Percentiles rank a stretch among this genome's conserved stretches.
phyloP scores from a whole-genome alignment of 1,140 invertebrate species.

The Cotesia vestalis region DNA sequence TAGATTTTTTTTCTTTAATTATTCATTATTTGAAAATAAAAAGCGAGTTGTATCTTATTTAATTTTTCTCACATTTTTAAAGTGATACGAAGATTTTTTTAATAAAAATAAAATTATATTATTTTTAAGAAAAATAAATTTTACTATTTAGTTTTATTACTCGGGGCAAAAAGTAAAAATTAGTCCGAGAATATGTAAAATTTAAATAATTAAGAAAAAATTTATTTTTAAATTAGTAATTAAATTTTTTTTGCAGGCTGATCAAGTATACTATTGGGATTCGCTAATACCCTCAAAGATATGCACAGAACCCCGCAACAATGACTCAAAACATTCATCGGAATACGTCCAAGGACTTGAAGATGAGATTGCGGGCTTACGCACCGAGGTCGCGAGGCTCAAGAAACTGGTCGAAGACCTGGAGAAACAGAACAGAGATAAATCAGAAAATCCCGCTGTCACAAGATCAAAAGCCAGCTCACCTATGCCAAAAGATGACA shows the following conservation, averaged over 20 bases:
- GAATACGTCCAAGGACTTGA: constrained; percentile 46
- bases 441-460: constrained; percentile 22
- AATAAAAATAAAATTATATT: too few relatives aligned
- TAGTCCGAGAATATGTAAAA: too few relatives aligned
- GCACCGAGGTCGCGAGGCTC: constrained; percentile 46
- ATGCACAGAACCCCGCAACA: constrained; percentile 71
- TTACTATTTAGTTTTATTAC: too few relatives aligned
- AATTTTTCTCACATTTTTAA: too few relatives aligned
- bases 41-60: too few relatives aligned
- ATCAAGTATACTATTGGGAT: constrained; percentile 88
- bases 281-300: constrained; percentile 70
- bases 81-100: too few relatives aligned
- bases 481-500: constrained; percentile 32
- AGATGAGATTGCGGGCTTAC: constrained; percentile 43
- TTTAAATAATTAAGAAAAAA: background rate
- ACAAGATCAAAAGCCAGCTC: constrained; percentile 36
- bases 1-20: too few relatives aligned
- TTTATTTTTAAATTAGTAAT: background rate
- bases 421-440: constrained; percentile 27
- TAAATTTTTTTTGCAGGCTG: constrained; percentile 72
- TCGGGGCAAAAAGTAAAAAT: too few relatives aligned
- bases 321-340: constrained; percentile 65
- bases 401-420: constrained; percentile 36
- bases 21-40: too few relatives aligned
- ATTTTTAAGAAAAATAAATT: too few relatives aligned